Evolutionary conservation across 2,113 vertebrate genomes (phyloP).

Genomic region (Indicator indicator): DNA sequence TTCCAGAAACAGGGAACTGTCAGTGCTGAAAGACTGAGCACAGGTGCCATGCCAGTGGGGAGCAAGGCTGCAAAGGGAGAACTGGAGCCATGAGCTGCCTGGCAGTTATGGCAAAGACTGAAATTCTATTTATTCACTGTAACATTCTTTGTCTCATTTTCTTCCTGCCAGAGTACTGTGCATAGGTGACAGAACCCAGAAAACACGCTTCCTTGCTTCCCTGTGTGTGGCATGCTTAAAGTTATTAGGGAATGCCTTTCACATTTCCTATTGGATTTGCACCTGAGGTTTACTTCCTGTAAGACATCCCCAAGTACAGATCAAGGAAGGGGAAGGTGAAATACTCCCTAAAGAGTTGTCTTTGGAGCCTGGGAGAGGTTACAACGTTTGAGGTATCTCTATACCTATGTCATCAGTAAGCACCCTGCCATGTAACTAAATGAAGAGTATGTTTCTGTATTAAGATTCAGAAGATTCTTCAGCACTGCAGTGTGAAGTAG

Average conservation of each 20-base stretch:
- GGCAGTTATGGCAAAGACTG: neutral
- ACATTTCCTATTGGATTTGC: neutral
- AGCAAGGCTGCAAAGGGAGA: constrained; percentile 21
- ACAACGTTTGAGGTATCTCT: neutral
- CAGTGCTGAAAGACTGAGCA: constrained; percentile 16
- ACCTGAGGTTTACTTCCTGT: neutral
- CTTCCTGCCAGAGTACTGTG: neutral
- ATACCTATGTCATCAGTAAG: neutral
- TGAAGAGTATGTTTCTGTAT: accelerated
- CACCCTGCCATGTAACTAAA: neutral
- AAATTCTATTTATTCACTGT: constrained; percentile 4
- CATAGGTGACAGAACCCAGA: neutral
- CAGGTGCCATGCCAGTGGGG: constrained; percentile 12
- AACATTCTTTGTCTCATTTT: constrained; percentile 17
- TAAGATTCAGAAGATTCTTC: neutral
- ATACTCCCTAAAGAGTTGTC: neutral
- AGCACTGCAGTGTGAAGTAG: neutral
- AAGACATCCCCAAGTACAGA: neutral
- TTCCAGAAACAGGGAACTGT: neutral
- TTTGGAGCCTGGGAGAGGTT: neutral
- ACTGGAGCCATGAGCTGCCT: constrained; percentile 21
- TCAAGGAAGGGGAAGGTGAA: neutral
- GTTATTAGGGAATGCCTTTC: neutral
- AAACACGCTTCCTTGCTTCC: neutral
- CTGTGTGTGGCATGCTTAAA: neutral